phyloP scores from a whole-genome alignment of 2,113 vertebrate genomes.

The Chamaea fasciata region DNA sequence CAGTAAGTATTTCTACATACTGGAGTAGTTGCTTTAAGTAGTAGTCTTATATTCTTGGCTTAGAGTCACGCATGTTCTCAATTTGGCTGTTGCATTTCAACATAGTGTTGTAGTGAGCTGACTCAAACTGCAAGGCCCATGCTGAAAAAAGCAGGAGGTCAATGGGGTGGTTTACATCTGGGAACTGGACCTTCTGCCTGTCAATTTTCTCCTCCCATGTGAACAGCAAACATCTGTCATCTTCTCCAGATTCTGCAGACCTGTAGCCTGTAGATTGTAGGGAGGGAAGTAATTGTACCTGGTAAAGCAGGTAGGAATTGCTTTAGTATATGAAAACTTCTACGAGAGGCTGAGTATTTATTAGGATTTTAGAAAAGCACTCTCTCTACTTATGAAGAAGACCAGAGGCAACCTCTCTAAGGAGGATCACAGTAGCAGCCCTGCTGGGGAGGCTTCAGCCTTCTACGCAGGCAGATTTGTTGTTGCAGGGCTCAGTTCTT shows the following conservation, averaged over 20 bases:
- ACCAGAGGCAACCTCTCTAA: neutral
- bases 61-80: neutral
- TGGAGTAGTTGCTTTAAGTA: neutral
- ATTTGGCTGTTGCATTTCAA: neutral
- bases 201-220: neutral
- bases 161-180: neutral
- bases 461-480: neutral
- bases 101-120: neutral
- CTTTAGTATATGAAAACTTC: neutral
- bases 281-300: neutral
- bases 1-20: neutral
- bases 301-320: neutral
- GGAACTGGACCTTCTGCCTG: neutral
- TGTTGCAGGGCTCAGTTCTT: neutral
- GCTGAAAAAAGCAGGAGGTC: neutral
- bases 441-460: neutral
- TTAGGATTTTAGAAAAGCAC: neutral
- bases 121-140: neutral
- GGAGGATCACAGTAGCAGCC: neutral
- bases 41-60: neutral
- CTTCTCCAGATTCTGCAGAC: neutral
- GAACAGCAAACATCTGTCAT: neutral
- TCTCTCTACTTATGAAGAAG: neutral
- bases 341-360: rapidly evolving
- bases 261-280: neutral